Evolutionary conservation across 1,140 invertebrate species (phyloP), one percentile per base, ranked within the genome.

Genomic region (Zaprionus ornatus): DNA sequence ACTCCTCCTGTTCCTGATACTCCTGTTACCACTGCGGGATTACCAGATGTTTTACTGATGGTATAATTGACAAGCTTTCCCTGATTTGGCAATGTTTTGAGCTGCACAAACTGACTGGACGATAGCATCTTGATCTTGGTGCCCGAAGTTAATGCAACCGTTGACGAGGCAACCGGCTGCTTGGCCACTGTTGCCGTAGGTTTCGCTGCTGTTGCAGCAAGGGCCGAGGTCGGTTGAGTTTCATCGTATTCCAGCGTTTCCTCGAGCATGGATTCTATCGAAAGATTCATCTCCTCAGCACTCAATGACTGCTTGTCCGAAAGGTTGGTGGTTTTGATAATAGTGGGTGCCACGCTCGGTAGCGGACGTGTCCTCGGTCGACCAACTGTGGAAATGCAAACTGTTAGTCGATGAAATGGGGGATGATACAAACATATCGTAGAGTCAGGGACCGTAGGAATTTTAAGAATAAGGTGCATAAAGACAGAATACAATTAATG

Each of bases 281-380:
- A 87, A 68, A 90, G 60, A 42, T 92, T 92, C n/a, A 92, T 66
- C 69, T 88, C 91, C 48, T 92, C 87, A 45, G 82, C 91, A 56
- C 61, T 80, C n/a, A 88, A 52, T 12, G 35, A 40, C 7, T 72
- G 48, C 42, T 79, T 79, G 21, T 72, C 63, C 10, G 62, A 17
- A 9, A 52, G 0, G 29, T 13, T 65, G 15, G 27, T 48, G 21
- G 27, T 48, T 19, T 73, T 77, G 15, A 79, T 45, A 64, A 72
- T 61, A 76, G 68, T 48, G 57, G 71, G 54, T 17, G 54, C 68
- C n/a, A 79, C 66, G 55, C 62, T 81, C 5, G 65, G 74, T 35
- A 91, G 59, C 10, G 87, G 91, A 27, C 77, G 92, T 25, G 90
- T 94, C 0, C 93, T 86, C 10, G 93, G 93, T 64, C 93, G 87